Conservation (phyloP, 1,140 invertebrate species). For the Drosophila repletoides region DNA sequence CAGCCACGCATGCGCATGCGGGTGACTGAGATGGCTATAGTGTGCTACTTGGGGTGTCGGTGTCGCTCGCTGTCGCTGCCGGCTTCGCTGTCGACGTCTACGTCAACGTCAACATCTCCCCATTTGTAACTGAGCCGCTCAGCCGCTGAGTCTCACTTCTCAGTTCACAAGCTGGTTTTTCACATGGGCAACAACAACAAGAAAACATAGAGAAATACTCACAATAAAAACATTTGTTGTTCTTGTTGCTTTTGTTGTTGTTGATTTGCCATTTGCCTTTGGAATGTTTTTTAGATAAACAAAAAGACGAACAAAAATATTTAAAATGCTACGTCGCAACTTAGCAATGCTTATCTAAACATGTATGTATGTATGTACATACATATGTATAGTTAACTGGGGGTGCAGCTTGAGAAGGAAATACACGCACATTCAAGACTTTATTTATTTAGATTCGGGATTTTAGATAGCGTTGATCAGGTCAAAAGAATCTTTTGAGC, state of each 20-base stretch:
- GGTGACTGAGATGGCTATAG: constrained; percentile 53
- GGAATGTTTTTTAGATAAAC: constrained; percentile 44
- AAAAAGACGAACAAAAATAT: constrained; percentile 23
- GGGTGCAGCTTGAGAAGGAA: constrained; percentile 4
- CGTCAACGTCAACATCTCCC: constrained; percentile 41
- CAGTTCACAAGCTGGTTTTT: constrained; percentile 56
- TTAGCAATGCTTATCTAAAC: constrained; percentile 36
- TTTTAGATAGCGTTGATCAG: too few relatives aligned
- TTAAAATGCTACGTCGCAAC: constrained; percentile 16
- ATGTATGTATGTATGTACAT: constrained; percentile 11
- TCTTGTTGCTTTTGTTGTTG: too few relatives aligned
- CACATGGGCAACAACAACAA: constrained; percentile 29
- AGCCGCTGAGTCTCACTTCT: constrained; percentile 35
- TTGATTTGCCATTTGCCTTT: constrained; percentile 60
- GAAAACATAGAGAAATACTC: constrained; percentile 38
- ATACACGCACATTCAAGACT: constrained; percentile 1
- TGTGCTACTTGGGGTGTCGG: constrained; percentile 56
- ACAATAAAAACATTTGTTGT: constrained; percentile 59
- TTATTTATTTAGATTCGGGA: too few relatives aligned
- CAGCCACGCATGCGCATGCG: constrained; percentile 63
- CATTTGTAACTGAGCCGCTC: constrained; percentile 47
- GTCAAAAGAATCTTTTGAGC: too few relatives aligned
- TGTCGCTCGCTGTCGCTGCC: too few relatives aligned
- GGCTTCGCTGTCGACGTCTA: too few relatives aligned
- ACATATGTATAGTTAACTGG: constrained; percentile 4